Evolutionary conservation across 2,888 invertebrate genomes (phyloP).

Genomic region (Diploptera punctata): DNA sequence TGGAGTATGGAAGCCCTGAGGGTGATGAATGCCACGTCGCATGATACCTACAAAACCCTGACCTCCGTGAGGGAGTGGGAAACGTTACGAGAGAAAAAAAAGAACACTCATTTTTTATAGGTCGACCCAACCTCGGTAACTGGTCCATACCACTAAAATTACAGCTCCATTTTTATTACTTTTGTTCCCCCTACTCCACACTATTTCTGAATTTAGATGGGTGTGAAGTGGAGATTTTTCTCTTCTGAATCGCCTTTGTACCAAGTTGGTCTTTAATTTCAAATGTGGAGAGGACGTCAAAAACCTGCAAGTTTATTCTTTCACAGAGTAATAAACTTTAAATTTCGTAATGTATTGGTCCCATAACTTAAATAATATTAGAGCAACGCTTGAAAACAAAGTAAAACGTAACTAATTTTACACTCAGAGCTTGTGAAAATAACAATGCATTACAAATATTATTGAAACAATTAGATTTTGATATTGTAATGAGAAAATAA

Average conservation of each 20-base stretch:
- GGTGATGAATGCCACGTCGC: constrained; percentile 10
- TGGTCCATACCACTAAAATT: neutral
- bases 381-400: too few species aligned
- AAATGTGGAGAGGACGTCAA: too few species aligned
- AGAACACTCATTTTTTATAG: neutral
- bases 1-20: neutral
- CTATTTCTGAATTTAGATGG: constrained; percentile 4
- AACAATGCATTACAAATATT: too few species aligned
- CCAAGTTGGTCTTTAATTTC: too few species aligned
- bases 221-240: neutral
- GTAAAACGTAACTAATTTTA: too few species aligned
- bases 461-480: too few species aligned
- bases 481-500: too few species aligned
- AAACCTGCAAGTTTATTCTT: too few species aligned
- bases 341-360: too few species aligned
- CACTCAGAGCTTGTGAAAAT: too few species aligned
- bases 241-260: neutral
- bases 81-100: neutral
- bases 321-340: too few species aligned
- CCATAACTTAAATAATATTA: too few species aligned
- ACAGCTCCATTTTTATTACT: constrained; percentile 1
- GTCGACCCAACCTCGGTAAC: neutral
- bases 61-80: neutral
- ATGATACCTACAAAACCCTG: constrained; percentile 18
- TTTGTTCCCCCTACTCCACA: constrained; percentile 9